Conservation (phyloP, 2,888 invertebrate species). For the Scotopteryx bipunctaria region DNA sequence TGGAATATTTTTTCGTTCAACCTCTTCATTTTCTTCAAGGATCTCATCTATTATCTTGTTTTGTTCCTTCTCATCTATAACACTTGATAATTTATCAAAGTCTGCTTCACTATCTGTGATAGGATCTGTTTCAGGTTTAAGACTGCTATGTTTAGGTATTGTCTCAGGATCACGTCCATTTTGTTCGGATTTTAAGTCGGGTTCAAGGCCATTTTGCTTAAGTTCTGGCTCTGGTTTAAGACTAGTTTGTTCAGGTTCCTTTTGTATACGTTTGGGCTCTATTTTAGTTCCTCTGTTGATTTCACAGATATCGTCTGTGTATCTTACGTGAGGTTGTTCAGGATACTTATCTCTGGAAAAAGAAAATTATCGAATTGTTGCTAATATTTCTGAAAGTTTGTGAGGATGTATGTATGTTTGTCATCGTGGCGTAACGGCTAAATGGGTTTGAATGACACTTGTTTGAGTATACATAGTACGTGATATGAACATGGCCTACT, state of each 20-base stretch:
- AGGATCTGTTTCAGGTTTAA: constrained; percentile 30
- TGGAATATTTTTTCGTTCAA: constrained; percentile 16
- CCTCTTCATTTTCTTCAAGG: constrained; percentile 26
- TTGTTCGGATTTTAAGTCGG: too few relatives aligned
- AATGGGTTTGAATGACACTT: too few relatives aligned
- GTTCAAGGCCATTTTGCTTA: constrained; percentile 25
- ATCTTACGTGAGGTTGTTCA: constrained; percentile 44
- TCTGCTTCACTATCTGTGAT: constrained; percentile 25
- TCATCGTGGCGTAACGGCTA: too few relatives aligned
- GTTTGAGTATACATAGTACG: too few relatives aligned
- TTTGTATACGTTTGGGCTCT: constrained; percentile 14
- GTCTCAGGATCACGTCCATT: too few relatives aligned
- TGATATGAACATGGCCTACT: too few relatives aligned
- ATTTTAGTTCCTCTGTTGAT: constrained; percentile 12
- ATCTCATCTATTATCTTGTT: constrained; percentile 24
- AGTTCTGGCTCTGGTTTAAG: too few relatives aligned
- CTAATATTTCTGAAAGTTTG: too few relatives aligned
- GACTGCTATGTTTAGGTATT: too few relatives aligned
- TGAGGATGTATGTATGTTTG: too few relatives aligned
- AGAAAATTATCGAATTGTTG: too few relatives aligned
- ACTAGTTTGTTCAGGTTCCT: too few relatives aligned
- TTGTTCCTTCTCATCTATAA: constrained; percentile 27
- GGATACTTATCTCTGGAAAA: constrained; percentile 57
- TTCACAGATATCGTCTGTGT: constrained; percentile 44
- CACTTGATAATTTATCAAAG: constrained; percentile 19